phyloP scores from a whole-genome alignment of 2,797 vertebrate species.

The Pantherophis alleghaniensis region DNA sequence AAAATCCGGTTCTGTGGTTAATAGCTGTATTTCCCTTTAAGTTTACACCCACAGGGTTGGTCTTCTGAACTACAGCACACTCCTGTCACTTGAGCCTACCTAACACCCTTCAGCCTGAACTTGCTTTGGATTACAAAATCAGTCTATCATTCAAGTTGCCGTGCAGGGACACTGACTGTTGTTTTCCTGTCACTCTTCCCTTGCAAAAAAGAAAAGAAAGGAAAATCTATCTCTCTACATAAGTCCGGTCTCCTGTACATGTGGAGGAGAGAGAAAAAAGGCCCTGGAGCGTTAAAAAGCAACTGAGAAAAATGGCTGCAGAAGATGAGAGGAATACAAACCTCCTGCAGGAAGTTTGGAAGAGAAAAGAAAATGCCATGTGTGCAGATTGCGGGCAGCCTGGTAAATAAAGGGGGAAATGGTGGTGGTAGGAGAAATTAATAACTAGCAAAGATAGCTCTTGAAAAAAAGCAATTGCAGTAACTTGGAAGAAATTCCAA shows the following conservation, averaged over 20 bases:
- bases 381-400: slow-evolving; percentile 64
- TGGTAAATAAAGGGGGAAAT: slow-evolving; percentile 36
- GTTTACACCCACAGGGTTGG: slow-evolving; percentile 59
- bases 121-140: slow-evolving; percentile 43
- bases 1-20: slow-evolving; percentile 73
- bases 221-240: background rate
- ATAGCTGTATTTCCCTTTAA: slow-evolving; percentile 68
- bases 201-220: background rate
- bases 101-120: slow-evolving; percentile 7
- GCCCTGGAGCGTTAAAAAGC: background rate
- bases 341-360: slow-evolving; percentile 64
- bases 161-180: background rate
- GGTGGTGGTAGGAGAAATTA: background rate
- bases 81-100: slow-evolving; percentile 14
- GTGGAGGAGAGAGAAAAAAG: background rate
- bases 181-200: background rate
- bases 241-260: slow-evolving; percentile 1
- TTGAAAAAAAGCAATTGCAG: background rate
- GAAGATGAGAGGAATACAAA: slow-evolving; percentile 42
- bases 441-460: background rate
- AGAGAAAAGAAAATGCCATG: slow-evolving; percentile 60
- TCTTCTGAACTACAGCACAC: slow-evolving; percentile 20
- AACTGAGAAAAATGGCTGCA: slow-evolving; percentile 52
- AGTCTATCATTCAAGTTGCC: slow-evolving; percentile 25
- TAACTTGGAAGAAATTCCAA: background rate